Evolutionary conservation across 2,113 vertebrate species (phyloP).

Genomic region (Tupaia tana): DNA sequence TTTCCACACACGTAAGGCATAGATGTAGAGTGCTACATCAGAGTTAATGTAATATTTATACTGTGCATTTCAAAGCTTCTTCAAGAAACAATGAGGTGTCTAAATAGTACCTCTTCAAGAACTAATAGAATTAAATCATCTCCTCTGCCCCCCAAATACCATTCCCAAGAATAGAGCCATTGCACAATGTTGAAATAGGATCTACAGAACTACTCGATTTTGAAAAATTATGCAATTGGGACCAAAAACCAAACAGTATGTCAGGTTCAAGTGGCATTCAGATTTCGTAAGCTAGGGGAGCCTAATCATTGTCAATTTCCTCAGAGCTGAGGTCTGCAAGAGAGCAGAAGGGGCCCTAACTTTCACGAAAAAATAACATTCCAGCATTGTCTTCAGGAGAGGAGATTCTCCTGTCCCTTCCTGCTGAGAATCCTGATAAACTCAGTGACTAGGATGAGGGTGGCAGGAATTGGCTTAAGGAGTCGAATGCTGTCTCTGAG

Average conservation of each 20-base stretch:
- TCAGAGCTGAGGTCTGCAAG: neutral
- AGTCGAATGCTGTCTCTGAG: neutral
- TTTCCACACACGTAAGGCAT: neutral
- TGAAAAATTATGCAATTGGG: slow-evolving; percentile 42
- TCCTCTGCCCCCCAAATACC: neutral
- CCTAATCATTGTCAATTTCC: neutral
- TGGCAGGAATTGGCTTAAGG: neutral
- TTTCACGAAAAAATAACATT: neutral
- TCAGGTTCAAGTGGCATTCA: slow-evolving; percentile 24
- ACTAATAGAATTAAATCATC: neutral
- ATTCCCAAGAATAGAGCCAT: slow-evolving; percentile 26
- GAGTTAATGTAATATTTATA: neutral
- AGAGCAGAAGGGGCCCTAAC: neutral
- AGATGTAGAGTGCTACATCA: neutral
- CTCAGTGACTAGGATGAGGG: neutral
- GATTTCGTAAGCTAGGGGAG: slow-evolving; percentile 14
- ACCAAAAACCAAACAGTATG: slow-evolving; percentile 18
- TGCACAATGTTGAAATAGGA: slow-evolving; percentile 49
- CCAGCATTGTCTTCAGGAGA: neutral
- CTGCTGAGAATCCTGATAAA: slow-evolving; percentile 31
- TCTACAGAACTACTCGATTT: slow-evolving; percentile 24
- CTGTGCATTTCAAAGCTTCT: neutral
- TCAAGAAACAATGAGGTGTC: neutral
- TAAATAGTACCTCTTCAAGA: neutral
- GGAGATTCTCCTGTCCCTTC: neutral